Conservation (phyloP, 2,113 vertebrate species). For the Dicerorhinus sumatrensis region DNA sequence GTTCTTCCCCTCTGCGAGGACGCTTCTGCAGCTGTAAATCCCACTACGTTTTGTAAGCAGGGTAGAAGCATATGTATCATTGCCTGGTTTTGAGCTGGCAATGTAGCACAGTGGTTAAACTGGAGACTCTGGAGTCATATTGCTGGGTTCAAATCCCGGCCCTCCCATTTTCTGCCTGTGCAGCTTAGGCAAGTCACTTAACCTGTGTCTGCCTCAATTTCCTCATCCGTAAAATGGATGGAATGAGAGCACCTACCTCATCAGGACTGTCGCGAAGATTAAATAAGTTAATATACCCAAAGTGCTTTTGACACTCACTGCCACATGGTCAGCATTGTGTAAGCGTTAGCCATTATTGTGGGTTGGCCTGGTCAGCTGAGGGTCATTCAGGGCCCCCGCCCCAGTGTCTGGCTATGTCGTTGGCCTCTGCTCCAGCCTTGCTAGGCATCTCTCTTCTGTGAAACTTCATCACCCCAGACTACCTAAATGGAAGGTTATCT, state of each 20-base stretch:
- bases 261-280: neutral
- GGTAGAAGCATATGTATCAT: accelerated
- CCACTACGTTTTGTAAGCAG: too few species aligned
- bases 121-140: neutral
- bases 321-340: accelerated
- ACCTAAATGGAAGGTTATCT: neutral
- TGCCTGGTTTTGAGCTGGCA: neutral
- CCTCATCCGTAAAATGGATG: neutral
- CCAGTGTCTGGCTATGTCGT: neutral
- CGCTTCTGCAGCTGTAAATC: neutral
- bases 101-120: neutral
- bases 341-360: neutral
- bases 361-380: neutral
- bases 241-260: neutral
- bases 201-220: neutral
- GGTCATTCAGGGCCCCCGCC: neutral
- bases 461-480: neutral
- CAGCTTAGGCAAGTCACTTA: neutral
- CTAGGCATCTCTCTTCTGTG: neutral
- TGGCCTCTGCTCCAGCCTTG: neutral
- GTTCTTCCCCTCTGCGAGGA: neutral
- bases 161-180: neutral
- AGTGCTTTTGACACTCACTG: neutral
- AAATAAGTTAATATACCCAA: neutral
- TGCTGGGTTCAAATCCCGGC: neutral